Conservation (phyloP, 2,888 invertebrate genomes). For the Lepeophtheirus nordmannii region DNA sequence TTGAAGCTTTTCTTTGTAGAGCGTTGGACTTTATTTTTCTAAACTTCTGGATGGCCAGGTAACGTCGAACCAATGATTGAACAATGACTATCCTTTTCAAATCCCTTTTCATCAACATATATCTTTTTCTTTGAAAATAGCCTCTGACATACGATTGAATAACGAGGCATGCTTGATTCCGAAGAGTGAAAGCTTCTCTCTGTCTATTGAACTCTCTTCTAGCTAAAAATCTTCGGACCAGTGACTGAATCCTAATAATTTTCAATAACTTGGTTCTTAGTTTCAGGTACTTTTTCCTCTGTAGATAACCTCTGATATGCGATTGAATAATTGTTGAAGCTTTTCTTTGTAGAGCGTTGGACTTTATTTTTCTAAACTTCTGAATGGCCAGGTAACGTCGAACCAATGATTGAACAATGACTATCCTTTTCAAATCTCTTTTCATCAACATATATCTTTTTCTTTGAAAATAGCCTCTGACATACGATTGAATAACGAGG, state of each 20-base stretch:
- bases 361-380: background rate
- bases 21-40: too few species aligned
- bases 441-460: too few species aligned
- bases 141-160: too few species aligned
- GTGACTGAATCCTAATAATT: background rate
- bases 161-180: too few species aligned
- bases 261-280: background rate
- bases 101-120: too few species aligned
- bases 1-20: background rate
- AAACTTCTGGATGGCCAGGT: background rate
- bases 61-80: background rate
- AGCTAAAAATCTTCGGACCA: background rate
- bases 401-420: background rate
- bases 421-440: background rate
- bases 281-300: background rate
- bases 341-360: too few species aligned
- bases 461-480: too few species aligned
- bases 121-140: too few species aligned
- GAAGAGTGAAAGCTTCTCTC: too few species aligned
- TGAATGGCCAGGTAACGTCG: background rate
- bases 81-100: background rate
- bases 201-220: slow-evolving; percentile 1
- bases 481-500: too few species aligned
- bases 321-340: background rate
- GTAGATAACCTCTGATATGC: background rate